Base-by-base conservation (phyloP, 2,888 invertebrate species). In the Cristatella mucedo region DNA sequence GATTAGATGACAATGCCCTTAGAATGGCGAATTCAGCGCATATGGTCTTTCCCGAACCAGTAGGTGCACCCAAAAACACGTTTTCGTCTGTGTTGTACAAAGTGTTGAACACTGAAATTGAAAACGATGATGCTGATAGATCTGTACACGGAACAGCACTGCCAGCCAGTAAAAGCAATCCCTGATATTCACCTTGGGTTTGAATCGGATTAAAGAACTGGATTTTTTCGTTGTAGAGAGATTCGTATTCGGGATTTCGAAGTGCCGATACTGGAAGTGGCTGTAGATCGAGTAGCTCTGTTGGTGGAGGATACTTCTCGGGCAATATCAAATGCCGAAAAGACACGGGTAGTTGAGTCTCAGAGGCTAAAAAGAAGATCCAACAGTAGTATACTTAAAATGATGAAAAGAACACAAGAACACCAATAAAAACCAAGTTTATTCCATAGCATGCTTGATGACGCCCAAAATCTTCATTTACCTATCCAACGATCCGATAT, bases 51-150 rank as follows among this genome's bases (percentile, higher is more conserved):
- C 66, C 67, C 49, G 61, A 61, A 7, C 67, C 71, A 31, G 68
- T 66, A 2, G 71, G 70, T 2, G 71, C 71, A 16, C 70, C 70
- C 44, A 97, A 80, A 63, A 95, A 89, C 6, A 95, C 84, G 66
- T 93, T 97, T 61, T 97, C 97, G 61, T 97, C 93, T 2, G 84
- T 84, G 63, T 93, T 93, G 71, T 93, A 97, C 0, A 95, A 82
- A 0, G 93, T 85, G 65, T 95, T 95, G 70, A 97, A 97, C 4
- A 95, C 93, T 70, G 55, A 41, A 63, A 46, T n/a, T 41, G 13
- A 38, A 37, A n/a, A n/a, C n/a, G n/a, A n/a, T n/a, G n/a, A n/a
- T n/a, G n/a, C n/a, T n/a, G n/a, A n/a, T n/a, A n/a, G n/a, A n/a
- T n/a, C n/a, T n/a, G n/a, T n/a, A n/a, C n/a, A n/a, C n/a, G n/a